Conservation (phyloP, 2,888 invertebrate genomes). For the Acanthopleura granulata region DNA sequence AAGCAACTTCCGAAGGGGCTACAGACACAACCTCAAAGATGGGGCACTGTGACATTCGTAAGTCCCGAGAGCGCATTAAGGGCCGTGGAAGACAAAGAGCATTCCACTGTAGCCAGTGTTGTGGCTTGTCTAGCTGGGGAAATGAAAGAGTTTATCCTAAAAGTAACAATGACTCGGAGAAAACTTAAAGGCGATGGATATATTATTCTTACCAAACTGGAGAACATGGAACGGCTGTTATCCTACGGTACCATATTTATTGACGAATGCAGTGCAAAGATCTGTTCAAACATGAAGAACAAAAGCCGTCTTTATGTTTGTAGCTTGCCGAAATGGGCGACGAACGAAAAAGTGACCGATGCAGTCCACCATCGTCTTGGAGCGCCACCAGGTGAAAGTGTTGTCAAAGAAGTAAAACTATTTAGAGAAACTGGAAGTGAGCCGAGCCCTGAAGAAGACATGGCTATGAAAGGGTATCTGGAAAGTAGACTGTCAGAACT, state of each 20-base stretch:
- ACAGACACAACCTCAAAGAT: slow-evolving; percentile 19
- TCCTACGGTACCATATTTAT: neutral
- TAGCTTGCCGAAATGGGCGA: slow-evolving; percentile 26
- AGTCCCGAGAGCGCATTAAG: slow-evolving; percentile 24
- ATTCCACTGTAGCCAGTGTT: neutral
- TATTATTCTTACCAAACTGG: slow-evolving; percentile 34
- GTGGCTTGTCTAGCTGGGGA: neutral
- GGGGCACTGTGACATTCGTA: slow-evolving; percentile 49
- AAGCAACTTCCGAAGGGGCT: neutral
- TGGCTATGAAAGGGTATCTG: neutral
- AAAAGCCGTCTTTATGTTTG: slow-evolving; percentile 23
- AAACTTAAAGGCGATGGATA: slow-evolving; percentile 42
- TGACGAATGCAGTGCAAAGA: slow-evolving; percentile 15
- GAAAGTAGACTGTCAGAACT: neutral
- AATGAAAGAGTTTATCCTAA: slow-evolving; percentile 23
- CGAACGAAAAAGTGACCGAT: slow-evolving; percentile 30
- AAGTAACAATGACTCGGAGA: slow-evolving; percentile 47
- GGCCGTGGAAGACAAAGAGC: slow-evolving; percentile 21
- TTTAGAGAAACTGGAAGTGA: neutral
- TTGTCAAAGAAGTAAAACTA: neutral
- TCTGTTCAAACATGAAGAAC: slow-evolving; percentile 21
- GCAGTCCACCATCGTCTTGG: neutral
- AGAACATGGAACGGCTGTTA: slow-evolving; percentile 25
- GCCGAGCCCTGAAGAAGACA: neutral
- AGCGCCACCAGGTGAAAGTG: neutral